Evolutionary conservation across 2,888 invertebrate species (phyloP).

Genomic region (Mythimna lalbum): DNA sequence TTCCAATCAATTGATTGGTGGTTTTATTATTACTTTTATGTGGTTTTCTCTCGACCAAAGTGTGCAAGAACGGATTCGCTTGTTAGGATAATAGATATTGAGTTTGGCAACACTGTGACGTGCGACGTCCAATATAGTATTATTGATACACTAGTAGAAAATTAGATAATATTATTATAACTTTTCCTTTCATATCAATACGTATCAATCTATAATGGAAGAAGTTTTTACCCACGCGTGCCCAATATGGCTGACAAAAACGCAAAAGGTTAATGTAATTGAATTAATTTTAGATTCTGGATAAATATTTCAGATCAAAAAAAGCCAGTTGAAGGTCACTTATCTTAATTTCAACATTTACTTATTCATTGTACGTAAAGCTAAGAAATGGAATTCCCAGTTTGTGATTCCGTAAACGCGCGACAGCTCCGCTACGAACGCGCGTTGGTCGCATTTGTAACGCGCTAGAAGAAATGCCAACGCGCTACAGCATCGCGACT

Average conservation of each 20-base stretch:
- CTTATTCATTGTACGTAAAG: too few species aligned
- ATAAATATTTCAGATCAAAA: not conserved
- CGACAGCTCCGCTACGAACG: too few species aligned
- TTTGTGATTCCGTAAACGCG: too few species aligned
- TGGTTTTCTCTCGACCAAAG: slow-evolving; percentile 16
- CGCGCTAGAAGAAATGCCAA: too few species aligned
- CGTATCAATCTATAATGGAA: not conserved
- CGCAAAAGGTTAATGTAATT: not conserved
- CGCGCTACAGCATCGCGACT: too few species aligned
- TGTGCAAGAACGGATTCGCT: not conserved
- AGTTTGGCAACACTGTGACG: slow-evolving; percentile 8
- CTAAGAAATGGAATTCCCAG: too few species aligned
- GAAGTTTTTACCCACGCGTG: not conserved
- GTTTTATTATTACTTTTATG: slow-evolving; percentile 45
- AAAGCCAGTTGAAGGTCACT: not conserved
- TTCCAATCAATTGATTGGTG: slow-evolving; percentile 34
- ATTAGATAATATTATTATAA: not conserved
- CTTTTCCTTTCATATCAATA: not conserved
- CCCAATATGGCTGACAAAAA: not conserved
- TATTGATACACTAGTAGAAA: slow-evolving; percentile 4
- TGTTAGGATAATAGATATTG: slow-evolving; percentile 29
- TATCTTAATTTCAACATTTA: too few species aligned
- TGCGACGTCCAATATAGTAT: slow-evolving; percentile 1
- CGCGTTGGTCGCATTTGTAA: too few species aligned
- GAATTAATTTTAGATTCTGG: not conserved